A percentile compares a stretch with the other conserved stretches of the same genome.
phyloP scores from a whole-genome alignment of 2,888 invertebrate species.

The Caenorhabditis sp. region DNA sequence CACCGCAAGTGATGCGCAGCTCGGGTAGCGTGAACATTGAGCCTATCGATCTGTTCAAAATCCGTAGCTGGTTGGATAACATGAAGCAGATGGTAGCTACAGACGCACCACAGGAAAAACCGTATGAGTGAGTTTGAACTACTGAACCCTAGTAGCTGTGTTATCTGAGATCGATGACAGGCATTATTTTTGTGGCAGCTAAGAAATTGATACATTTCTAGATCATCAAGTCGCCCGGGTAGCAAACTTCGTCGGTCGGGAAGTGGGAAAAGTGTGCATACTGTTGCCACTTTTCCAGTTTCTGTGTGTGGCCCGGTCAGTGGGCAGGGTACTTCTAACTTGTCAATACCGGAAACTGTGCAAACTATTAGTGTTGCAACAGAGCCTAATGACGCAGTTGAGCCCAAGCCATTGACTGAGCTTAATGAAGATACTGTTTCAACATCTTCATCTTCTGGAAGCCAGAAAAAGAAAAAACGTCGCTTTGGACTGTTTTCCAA shows the following conservation, averaged over 20 bases:
- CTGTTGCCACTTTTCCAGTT: constrained; percentile 48
- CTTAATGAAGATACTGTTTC: constrained; percentile 39
- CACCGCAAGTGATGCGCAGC: constrained; percentile 46
- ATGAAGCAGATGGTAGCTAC: constrained; percentile 79
- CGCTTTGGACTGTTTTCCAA: constrained; percentile 54
- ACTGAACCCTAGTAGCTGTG: not conserved
- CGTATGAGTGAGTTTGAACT: constrained; percentile 68
- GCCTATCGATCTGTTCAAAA: constrained; percentile 70
- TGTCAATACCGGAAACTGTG: constrained; percentile 44
- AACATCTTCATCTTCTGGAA: constrained; percentile 42
- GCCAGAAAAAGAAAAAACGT: constrained; percentile 42
- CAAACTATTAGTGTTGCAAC: not conserved
- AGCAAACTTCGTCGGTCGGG: constrained; percentile 64
- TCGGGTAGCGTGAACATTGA: constrained; percentile 52
- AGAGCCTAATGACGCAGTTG: not conserved
- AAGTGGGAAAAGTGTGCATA: constrained; percentile 68
- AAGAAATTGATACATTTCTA: constrained; percentile 24
- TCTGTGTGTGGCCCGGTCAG: not conserved
- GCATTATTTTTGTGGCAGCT: too few relatives aligned
- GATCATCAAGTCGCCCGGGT: constrained; percentile 48
- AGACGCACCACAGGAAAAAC: constrained; percentile 70
- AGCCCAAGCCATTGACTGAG: not conserved
- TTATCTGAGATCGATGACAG: too few relatives aligned
- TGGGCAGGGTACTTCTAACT: constrained; percentile 23
- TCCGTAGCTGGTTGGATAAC: constrained; percentile 77